These are phyloP conservation scores for Molossus molossus DNA, from an alignment of 2,797 vertebrate species.

Conservation along the genomic window DNA sequence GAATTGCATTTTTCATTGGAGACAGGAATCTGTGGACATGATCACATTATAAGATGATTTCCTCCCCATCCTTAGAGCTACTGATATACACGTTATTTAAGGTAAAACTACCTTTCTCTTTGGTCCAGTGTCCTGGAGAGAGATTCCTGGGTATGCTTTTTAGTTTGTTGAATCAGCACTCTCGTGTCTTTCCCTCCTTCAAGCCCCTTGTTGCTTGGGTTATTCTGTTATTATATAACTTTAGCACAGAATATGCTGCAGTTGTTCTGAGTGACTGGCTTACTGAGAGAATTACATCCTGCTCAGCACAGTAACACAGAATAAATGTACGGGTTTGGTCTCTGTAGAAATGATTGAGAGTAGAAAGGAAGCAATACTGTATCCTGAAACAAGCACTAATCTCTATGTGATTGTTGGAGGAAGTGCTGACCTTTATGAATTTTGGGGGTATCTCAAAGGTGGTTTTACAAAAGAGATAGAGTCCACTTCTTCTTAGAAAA, in stretches of 20 bases:
- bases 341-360: constrained; percentile 26
- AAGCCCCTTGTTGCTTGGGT: neutral
- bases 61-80: constrained; percentile 56
- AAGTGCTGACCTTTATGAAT: constrained; percentile 54
- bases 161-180: constrained; percentile 63
- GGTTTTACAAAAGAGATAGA: constrained; percentile 56
- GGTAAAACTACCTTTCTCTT: constrained; percentile 63
- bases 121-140: constrained; percentile 23
- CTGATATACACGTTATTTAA: constrained; percentile 73
- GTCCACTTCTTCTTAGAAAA: constrained; percentile 59
- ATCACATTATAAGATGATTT: constrained; percentile 77
- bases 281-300: neutral
- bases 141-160: constrained; percentile 61
- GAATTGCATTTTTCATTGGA: constrained; percentile 54
- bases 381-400: constrained; percentile 51
- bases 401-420: constrained; percentile 16
- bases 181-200: neutral
- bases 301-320: neutral
- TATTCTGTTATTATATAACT: constrained; percentile 76
- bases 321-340: neutral
- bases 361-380: constrained; percentile 67
- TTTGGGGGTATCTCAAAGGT: constrained; percentile 49
- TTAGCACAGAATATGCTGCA: constrained; percentile 17
- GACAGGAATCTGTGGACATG: neutral
- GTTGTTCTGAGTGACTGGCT: constrained; percentile 21